phyloP scores from a whole-genome alignment of 2,888 invertebrate species.

The Tinea pellionella region DNA sequence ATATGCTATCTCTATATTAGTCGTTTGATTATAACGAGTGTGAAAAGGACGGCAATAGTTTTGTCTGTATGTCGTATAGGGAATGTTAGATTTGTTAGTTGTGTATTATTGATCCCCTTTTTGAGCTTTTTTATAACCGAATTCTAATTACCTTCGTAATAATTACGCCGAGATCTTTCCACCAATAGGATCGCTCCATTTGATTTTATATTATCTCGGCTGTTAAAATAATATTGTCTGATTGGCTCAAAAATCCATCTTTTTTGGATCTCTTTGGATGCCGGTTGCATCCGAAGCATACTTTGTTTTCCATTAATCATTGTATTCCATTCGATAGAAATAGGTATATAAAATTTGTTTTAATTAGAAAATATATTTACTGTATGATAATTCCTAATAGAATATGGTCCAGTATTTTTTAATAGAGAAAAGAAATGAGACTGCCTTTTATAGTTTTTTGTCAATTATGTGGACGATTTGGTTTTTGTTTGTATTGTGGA shows the following conservation, averaged over 20 bases:
- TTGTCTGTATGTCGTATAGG: not conserved
- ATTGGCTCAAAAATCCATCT: no score
- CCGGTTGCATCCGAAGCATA: no score
- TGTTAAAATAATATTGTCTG: no score
- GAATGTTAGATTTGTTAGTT: not conserved
- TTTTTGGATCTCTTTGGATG: no score
- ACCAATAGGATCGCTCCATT: no score
- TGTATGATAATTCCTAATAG: not conserved
- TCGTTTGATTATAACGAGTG: not conserved
- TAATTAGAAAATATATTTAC: not conserved
- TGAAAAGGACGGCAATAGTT: not conserved
- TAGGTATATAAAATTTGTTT: no score
- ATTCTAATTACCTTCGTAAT: no score
- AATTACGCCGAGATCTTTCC: no score
- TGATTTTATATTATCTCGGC: no score
- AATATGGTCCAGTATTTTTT: conserved; percentile 3
- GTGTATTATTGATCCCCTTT: not conserved
- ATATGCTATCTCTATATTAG: not conserved
- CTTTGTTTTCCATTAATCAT: no score
- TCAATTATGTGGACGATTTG: not conserved
- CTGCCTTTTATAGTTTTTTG: not conserved
- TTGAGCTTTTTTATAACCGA: not conserved
- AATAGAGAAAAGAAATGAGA: not conserved
- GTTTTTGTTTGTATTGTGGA: not conserved
- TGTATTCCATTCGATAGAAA: no score